These are phyloP conservation scores for Physeter macrocephalus DNA, from an alignment of 2,113 vertebrate genomes.

Conservation along the genomic window DNA sequence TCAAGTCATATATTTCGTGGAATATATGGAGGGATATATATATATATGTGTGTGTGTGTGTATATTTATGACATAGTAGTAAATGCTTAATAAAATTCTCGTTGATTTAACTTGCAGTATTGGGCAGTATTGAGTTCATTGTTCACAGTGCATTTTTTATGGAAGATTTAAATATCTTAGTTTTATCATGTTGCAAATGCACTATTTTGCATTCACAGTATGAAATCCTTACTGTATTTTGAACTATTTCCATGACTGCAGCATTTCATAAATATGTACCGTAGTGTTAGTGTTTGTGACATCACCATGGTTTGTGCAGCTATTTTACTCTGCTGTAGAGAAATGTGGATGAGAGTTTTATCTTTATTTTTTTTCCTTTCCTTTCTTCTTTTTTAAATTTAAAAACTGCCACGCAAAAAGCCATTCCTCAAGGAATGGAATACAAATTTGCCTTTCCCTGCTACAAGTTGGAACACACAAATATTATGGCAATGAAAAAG, in stretches of 20 bases:
- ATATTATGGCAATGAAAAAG: conserved; percentile 27
- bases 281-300: not conserved
- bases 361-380: conserved; percentile 5
- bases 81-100: conserved; percentile 3
- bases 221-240: conserved; percentile 2
- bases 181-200: not conserved
- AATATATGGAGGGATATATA: not conserved
- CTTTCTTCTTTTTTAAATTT: not conserved
- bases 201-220: not conserved
- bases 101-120: not conserved
- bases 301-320: not conserved
- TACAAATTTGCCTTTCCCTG: conserved; percentile 15
- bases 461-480: conserved; percentile 13
- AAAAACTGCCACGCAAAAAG: not conserved
- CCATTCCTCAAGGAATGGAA: conserved; percentile 1
- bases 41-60: not conserved
- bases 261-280: not conserved
- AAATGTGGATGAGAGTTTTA: not conserved
- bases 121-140: not conserved
- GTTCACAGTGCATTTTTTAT: not conserved
- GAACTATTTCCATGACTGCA: not conserved
- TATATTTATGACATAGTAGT: not conserved
- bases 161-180: conserved; percentile 14
- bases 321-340: not conserved
- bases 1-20: not conserved